A percentile compares a stretch with the other conserved stretches of the same genome.
phyloP scores from a whole-genome alignment of 2,888 invertebrate species.

The Sarcophaga subvicina region DNA sequence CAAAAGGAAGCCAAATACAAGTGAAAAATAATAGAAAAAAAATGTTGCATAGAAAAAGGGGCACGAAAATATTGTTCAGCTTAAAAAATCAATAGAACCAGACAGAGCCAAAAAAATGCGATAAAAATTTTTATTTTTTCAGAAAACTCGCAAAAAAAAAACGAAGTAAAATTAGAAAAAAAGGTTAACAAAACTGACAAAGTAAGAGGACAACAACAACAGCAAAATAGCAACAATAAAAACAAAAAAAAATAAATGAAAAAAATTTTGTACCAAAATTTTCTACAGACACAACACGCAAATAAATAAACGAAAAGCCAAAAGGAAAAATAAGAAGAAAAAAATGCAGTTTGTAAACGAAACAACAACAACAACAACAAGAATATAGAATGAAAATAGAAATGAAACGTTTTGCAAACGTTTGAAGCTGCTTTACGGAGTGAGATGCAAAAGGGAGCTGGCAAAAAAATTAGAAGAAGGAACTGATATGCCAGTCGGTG shows the following conservation, averaged over 20 bases:
- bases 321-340: background rate
- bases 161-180: constrained; percentile 70
- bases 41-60: constrained; percentile 36
- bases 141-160: constrained; percentile 70
- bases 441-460: constrained; percentile 22
- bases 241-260: constrained; percentile 44
- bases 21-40: constrained; percentile 42
- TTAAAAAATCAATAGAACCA: constrained; percentile 82
- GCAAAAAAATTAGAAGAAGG: background rate
- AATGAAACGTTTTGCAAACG: constrained; percentile 46
- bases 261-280: constrained; percentile 19
- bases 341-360: constrained; percentile 51
- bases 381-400: constrained; percentile 17
- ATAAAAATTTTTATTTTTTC: constrained; percentile 52
- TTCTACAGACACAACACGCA: constrained; percentile 19
- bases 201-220: constrained; percentile 50
- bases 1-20: background rate
- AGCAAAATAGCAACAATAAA: constrained; percentile 28
- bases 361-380: background rate
- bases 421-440: constrained; percentile 24
- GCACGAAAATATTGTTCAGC: constrained; percentile 59
- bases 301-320: constrained; percentile 1
- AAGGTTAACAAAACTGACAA: constrained; percentile 70
- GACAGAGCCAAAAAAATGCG: constrained; percentile 77
- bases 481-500: background rate